Evolutionary conservation across 2,888 invertebrate genomes (phyloP).

Genomic region (Temnothorax ravouxi): DNA sequence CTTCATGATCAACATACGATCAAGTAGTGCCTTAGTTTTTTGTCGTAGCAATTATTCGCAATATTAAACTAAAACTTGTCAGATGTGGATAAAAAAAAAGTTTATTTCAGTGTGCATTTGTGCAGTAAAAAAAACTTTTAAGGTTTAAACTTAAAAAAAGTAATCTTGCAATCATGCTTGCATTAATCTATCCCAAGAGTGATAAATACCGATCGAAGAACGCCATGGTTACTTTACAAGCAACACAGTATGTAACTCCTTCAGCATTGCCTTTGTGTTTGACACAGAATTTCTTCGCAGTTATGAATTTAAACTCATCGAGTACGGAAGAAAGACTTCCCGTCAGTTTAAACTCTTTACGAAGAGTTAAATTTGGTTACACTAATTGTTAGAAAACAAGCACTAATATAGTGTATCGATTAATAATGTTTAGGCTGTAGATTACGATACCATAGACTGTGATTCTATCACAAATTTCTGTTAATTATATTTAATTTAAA

Average conservation of each 20-base stretch:
- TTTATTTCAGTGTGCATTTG: neutral
- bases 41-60: neutral
- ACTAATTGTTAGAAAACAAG: neutral
- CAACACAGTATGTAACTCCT: neutral
- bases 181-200: neutral
- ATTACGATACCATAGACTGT: no score
- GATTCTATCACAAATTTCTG: no score
- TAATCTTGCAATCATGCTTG: no score
- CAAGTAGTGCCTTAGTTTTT: no score
- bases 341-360: neutral
- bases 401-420: no score
- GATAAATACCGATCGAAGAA: neutral
- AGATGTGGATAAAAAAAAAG: neutral
- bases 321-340: neutral
- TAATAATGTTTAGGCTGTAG: no score
- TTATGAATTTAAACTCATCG: neutral
- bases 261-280: neutral
- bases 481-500: no score
- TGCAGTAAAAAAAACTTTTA: no score
- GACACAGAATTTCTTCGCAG: neutral
- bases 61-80: neutral
- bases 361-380: neutral
- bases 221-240: neutral
- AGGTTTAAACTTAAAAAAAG: no score
- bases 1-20: neutral